Evolutionary conservation across 2,113 vertebrate species (phyloP), one percentile per base, ranked within the genome.

Genomic region (Bubo bubo): DNA sequence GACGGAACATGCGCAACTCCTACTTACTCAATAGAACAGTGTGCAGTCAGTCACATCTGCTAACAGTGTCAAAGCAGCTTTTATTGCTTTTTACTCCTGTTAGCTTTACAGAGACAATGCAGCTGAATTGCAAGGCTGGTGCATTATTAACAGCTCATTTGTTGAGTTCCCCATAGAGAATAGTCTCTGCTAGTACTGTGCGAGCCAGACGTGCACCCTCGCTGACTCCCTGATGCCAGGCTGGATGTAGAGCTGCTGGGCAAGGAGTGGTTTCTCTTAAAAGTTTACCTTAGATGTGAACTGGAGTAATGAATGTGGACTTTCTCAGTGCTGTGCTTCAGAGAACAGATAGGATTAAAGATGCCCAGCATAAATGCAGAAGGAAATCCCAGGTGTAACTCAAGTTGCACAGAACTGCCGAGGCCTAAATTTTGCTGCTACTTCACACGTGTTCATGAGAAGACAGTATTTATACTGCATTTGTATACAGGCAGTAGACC

Each of bases 21-120:
- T 41, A 9, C 53, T 85, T 68, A 74, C 45, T 67, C 50, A 82
- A 10, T 6, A 64, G 49, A 75, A 60, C 8, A 34, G 14, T 45
- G 35, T 50, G 62, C 35, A 88, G 74, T 88, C 87, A 86, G 80
- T 93, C 81, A 90, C 41, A 49, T 91, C 85, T 82, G 70, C 62
- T 72, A 90, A 76, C 26, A 60, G 22, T 70, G 67, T 94, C 83
- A 94, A 89, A 95, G 86, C 63, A 93, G 62, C 35, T 60, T 89
- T 75, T 92, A 67, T 67, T 85, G 68, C 76, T 75, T 94, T 93
- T 93, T 81, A 81, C 12, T 96, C 53, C 66, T 66, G 62, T 50
- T 95, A 70, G 53, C 59, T 92, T 59, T 89, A 47, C 58, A 93
- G 86, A 91, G 91, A 84, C 43, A 79, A 79, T 81, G 86, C 26